A percentile compares a stretch with the other conserved stretches of the same genome.
phyloP scores from a whole-genome alignment of 2,113 vertebrate species.

The Crotalus viridis region DNA sequence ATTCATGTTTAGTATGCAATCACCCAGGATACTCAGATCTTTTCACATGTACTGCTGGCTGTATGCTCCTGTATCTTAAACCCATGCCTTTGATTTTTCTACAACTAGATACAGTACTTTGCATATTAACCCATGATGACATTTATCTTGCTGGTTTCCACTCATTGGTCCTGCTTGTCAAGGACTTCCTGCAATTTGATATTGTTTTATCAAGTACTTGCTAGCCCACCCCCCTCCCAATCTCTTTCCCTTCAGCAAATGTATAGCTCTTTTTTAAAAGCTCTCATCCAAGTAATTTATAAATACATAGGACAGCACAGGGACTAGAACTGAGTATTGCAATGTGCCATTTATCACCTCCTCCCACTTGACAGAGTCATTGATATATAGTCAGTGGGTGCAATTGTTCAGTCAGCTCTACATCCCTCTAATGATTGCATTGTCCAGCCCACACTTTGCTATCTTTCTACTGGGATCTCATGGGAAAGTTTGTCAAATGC shows the following conservation, averaged over 20 bases:
- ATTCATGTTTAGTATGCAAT: neutral
- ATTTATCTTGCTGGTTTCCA: neutral
- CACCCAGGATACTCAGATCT: neutral
- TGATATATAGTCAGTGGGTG: neutral
- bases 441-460: neutral
- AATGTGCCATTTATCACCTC: neutral
- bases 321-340: neutral
- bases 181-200: neutral
- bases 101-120: neutral
- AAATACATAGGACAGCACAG: neutral
- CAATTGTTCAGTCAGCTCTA: neutral
- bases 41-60: neutral
- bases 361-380: neutral
- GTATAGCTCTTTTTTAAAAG: neutral
- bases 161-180: neutral
- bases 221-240: neutral
- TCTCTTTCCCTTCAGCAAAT: neutral
- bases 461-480: neutral
- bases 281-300: neutral
- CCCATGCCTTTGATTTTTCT: neutral
- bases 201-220: neutral
- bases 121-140: neutral
- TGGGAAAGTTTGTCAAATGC: neutral
- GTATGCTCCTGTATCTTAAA: neutral
- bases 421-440: neutral